phyloP scores from a whole-genome alignment of 2,888 invertebrate species.

The Leucoptera coffeella region DNA sequence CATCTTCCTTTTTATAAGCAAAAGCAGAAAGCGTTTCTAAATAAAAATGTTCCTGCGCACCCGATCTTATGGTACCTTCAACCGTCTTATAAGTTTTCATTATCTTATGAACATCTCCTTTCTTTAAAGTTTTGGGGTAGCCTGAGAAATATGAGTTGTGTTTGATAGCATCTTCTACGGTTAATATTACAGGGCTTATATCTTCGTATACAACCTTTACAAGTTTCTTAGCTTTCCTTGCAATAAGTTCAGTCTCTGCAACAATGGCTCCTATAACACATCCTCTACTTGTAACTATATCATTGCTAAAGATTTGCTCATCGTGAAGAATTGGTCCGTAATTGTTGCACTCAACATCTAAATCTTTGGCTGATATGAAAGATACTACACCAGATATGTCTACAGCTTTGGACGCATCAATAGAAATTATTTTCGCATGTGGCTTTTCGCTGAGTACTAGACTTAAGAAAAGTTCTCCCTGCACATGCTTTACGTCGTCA shows the following conservation, averaged over 20 bases:
- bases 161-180: conserved; percentile 81
- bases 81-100: no score
- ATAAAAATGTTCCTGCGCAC: conserved; percentile 89
- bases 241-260: conserved; percentile 68
- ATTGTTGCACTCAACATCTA: conserved; percentile 57
- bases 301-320: conserved; percentile 74
- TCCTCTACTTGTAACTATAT: conserved; percentile 69
- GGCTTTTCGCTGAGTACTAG: conserved; percentile 73
- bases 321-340: conserved; percentile 71
- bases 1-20: conserved; percentile 69
- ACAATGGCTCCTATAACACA: conserved; percentile 75
- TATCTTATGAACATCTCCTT: conserved; percentile 63
- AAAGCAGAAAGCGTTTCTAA: conserved; percentile 68
- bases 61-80: conserved; percentile 66
- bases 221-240: conserved; percentile 71
- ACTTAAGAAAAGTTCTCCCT: conserved; percentile 71
- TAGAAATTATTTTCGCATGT: conserved; percentile 68
- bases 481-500: conserved; percentile 73
- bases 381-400: conserved; percentile 68
- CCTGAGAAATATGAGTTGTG: conserved; percentile 59
- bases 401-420: conserved; percentile 74
- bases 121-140: conserved; percentile 45
- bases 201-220: conserved; percentile 77
- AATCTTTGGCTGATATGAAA: conserved; percentile 70
- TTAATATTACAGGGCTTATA: conserved; percentile 68